Conservation (phyloP, 2,888 invertebrate species). For the Dimorphilus gyrociliatus region DNA sequence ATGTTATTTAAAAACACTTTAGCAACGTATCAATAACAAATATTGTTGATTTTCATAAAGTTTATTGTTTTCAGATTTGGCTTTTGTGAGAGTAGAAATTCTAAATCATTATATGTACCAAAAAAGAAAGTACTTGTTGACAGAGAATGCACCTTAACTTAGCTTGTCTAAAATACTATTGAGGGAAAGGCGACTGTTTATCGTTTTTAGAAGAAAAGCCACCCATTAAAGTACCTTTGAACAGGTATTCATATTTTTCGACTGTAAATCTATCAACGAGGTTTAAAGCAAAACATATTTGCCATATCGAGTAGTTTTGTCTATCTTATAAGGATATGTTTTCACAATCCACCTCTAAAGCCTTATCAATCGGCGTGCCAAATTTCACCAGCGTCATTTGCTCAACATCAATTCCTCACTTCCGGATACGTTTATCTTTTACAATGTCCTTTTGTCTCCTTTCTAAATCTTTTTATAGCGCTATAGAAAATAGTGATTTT, state of each 20-base stretch:
- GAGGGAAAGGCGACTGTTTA: no score
- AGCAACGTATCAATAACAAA: no score
- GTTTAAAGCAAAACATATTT: constrained; percentile 91
- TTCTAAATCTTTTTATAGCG: constrained; percentile 75
- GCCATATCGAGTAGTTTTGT: constrained; percentile 91
- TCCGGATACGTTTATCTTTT: constrained; percentile 53
- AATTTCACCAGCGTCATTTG: constrained; percentile 88
- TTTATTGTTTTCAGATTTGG: no score
- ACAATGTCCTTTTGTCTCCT: constrained; percentile 81
- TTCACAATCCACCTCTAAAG: constrained; percentile 58
- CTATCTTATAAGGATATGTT: constrained; percentile 92
- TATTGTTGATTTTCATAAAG: no score
- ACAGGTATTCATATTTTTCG: constrained; percentile 60
- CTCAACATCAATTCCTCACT: constrained; percentile 79
- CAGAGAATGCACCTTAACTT: no score
- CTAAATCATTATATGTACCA: no score
- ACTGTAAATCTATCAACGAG: constrained; percentile 52
- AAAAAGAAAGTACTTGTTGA: no score
- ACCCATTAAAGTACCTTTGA: constrained; percentile 63
- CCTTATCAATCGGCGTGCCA: constrained; percentile 55
- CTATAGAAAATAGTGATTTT: constrained; percentile 77
- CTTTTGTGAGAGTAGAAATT: no score
- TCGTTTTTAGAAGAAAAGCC: no score
- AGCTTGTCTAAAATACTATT: no score
- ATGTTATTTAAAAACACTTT: no score